A percentile compares a stretch with the other conserved stretches of the same genome.
These are phyloP conservation scores for Lepilemur septentrionalis DNA, from an alignment of 2,797 vertebrate genomes.

Conservation along the genomic window DNA sequence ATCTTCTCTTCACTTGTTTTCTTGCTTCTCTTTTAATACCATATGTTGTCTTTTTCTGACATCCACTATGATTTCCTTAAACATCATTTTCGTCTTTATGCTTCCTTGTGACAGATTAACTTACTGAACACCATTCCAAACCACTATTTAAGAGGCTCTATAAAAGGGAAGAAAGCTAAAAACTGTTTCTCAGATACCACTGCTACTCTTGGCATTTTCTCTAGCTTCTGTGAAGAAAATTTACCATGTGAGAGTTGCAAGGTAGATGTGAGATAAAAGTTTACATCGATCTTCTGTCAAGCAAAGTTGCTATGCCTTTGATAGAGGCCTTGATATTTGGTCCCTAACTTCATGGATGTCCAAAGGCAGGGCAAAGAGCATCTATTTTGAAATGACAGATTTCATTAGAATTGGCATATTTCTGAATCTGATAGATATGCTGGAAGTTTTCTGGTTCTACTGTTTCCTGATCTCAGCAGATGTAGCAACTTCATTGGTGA, in stretches of 20 bases:
- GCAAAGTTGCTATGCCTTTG: background rate
- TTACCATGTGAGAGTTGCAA: background rate
- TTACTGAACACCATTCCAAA: conserved; percentile 14
- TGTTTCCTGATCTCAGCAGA: background rate
- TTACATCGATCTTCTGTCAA: background rate
- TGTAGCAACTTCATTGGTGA: background rate
- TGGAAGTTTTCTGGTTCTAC: background rate
- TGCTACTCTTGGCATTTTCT: background rate
- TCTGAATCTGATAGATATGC: background rate
- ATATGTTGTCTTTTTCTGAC: no score
- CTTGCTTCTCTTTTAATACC: no score
- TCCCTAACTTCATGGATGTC: background rate
- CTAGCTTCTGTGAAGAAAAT: background rate
- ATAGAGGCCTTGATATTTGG: background rate
- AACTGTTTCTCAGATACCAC: background rate
- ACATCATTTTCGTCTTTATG: conserved; percentile 29
- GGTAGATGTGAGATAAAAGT: background rate
- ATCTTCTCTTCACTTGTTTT: no score
- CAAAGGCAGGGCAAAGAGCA: background rate
- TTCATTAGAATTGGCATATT: background rate
- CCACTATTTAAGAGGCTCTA: background rate
- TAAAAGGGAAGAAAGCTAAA: conserved; percentile 38
- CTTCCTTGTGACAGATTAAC: conserved; percentile 25
- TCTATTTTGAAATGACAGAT: background rate
- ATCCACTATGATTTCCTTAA: background rate